These are phyloP conservation scores for Nothocercus nigrocapillus DNA, from an alignment of 2,113 vertebrate species.

Conservation along the genomic window DNA sequence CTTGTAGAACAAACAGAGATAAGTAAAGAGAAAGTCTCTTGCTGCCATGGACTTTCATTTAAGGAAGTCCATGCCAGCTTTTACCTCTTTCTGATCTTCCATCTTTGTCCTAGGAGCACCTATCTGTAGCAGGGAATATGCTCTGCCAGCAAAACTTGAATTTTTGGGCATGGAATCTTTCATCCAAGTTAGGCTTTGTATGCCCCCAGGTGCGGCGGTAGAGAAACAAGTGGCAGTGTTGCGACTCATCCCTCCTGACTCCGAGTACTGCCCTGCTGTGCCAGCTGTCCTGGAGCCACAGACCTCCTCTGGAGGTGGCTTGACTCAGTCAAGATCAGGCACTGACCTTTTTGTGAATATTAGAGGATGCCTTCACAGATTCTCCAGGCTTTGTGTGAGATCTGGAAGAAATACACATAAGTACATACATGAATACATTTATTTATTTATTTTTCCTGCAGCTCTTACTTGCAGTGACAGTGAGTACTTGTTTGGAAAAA, in stretches of 20 bases:
- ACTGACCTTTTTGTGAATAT: not conserved
- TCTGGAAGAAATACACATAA: not conserved
- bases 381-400: not conserved
- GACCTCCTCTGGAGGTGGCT: not conserved
- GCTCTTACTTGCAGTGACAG: not conserved
- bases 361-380: not conserved
- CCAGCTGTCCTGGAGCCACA: not conserved
- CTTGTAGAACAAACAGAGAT: not conserved
- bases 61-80: not conserved
- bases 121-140: not conserved
- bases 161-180: not conserved
- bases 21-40: not conserved
- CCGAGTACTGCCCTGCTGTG: not conserved
- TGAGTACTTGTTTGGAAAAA: not conserved
- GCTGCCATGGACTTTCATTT: not conserved
- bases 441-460: not conserved
- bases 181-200: not conserved
- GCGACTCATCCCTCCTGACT: not conserved
- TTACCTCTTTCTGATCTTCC: not conserved
- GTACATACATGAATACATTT: no score
- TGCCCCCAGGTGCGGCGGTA: not conserved
- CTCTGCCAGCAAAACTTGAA: not conserved
- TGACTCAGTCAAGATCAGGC: not conserved
- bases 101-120: not conserved
- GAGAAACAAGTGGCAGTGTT: not conserved